Evolutionary conservation across 1,140 invertebrate species (phyloP).

Genomic region (Monomorium pharaonis): DNA sequence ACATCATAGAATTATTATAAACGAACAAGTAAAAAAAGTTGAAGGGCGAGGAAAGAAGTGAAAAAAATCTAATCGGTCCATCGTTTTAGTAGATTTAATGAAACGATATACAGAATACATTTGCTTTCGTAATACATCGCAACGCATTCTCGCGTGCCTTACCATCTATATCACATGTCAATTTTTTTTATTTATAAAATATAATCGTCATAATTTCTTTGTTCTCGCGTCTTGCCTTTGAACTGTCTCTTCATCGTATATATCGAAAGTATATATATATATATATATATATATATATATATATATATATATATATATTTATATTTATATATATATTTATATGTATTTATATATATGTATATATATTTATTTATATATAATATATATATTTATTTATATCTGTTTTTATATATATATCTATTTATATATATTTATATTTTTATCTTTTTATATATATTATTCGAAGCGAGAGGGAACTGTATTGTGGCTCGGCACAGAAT

Average conservation of each 20-base stretch:
- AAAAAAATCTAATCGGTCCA: neutral
- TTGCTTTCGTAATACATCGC: slow-evolving; percentile 76
- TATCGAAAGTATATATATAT: slow-evolving; percentile 72
- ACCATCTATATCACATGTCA: slow-evolving; percentile 80
- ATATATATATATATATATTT: slow-evolving; percentile 40
- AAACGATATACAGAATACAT: slow-evolving; percentile 80
- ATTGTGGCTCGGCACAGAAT: slow-evolving; percentile 65
- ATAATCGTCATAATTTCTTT: slow-evolving; percentile 74
- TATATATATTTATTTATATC: no score
- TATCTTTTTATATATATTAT: slow-evolving; percentile 63
- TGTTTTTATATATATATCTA: slow-evolving; percentile 62
- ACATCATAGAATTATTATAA: neutral
- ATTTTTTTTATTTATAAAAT: slow-evolving; percentile 78
- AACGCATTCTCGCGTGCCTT: slow-evolving; percentile 76
- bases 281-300: slow-evolving; percentile 60
- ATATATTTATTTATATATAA: slow-evolving; percentile 66
- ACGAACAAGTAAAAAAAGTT: neutral
- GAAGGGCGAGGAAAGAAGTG: neutral
- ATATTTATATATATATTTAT: slow-evolving; percentile 42
- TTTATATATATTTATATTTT: slow-evolving; percentile 62
- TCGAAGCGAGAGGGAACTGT: slow-evolving; percentile 69
- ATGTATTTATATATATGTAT: slow-evolving; percentile 53
- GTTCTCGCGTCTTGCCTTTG: slow-evolving; percentile 65
- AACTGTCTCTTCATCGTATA: slow-evolving; percentile 69
- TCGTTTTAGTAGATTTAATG: slow-evolving; percentile 77